phyloP scores from a whole-genome alignment of 2,888 invertebrate genomes.

The Chironomus riparius region DNA sequence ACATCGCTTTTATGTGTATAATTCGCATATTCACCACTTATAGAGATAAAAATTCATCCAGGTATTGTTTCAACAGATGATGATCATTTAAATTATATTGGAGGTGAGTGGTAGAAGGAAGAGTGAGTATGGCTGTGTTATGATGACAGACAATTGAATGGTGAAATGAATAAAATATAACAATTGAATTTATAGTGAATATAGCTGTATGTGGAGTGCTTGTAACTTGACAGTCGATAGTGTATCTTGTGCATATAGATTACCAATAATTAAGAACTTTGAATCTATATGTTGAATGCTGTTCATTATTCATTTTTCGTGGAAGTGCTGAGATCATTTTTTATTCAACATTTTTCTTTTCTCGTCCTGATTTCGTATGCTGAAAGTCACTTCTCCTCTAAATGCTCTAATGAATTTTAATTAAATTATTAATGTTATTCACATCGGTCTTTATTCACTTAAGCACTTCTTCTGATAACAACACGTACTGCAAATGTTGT shows the following conservation, averaged over 20 bases:
- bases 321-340: too few species aligned
- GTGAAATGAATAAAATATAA: neutral
- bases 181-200: neutral
- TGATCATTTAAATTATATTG: slow-evolving; percentile 39
- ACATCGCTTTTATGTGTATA: neutral
- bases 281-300: too few species aligned
- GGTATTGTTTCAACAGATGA: slow-evolving; percentile 39
- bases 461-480: neutral
- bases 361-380: neutral
- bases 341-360: too few species aligned
- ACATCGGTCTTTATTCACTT: neutral
- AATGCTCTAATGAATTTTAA: neutral
- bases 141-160: neutral
- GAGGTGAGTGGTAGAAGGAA: slow-evolving; percentile 30
- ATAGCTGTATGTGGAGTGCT: neutral
- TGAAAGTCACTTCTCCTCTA: neutral
- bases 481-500: too few species aligned
- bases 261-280: too few species aligned
- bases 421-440: neutral
- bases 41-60: slow-evolving; percentile 43
- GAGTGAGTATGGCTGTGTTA: neutral
- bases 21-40: neutral
- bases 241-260: too few species aligned
- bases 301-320: too few species aligned
- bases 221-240: too few species aligned